Evolutionary conservation across 2,797 vertebrate species (phyloP).

Genomic region (Acipenser oxyrinchus): DNA sequence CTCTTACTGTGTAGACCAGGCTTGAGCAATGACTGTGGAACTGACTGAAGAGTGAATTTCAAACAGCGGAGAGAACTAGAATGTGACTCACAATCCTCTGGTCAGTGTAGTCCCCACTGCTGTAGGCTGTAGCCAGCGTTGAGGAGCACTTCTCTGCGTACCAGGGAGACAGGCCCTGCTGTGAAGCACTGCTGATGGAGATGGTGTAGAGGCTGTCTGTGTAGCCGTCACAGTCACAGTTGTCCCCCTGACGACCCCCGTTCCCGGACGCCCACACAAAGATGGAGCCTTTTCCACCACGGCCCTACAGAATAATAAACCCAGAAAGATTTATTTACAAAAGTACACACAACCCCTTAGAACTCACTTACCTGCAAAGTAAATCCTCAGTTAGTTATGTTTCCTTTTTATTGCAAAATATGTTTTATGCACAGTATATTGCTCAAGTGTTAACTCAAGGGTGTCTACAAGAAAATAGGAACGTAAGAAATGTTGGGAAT

Average conservation of each 20-base stretch:
- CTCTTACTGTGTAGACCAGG: too few relatives aligned
- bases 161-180: conserved; percentile 94
- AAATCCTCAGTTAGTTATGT: too few relatives aligned
- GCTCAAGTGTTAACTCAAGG: too few relatives aligned
- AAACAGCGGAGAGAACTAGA: too few relatives aligned
- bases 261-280: conserved; percentile 98
- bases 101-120: conserved; percentile 95
- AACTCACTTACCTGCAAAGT: not conserved
- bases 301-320: conserved; percentile 61
- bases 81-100: conserved; percentile 90
- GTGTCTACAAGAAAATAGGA: too few relatives aligned
- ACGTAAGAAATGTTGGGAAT: too few relatives aligned
- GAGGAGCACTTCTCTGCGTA: conserved; percentile 98
- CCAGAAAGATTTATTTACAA: conserved; percentile 1
- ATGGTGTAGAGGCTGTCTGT: conserved; percentile 97
- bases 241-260: conserved; percentile 91
- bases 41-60: not conserved
- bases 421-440: too few relatives aligned
- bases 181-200: conserved; percentile 95
- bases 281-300: conserved; percentile 92
- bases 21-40: too few relatives aligned
- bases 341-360: not conserved
- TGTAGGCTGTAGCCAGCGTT: conserved; percentile 92
- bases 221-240: conserved; percentile 96
- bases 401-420: too few relatives aligned